Evolutionary conservation across 2,888 invertebrate genomes (phyloP), one percentile per base, ranked within the genome.

Genomic region (Andrena haemorrhoa): DNA sequence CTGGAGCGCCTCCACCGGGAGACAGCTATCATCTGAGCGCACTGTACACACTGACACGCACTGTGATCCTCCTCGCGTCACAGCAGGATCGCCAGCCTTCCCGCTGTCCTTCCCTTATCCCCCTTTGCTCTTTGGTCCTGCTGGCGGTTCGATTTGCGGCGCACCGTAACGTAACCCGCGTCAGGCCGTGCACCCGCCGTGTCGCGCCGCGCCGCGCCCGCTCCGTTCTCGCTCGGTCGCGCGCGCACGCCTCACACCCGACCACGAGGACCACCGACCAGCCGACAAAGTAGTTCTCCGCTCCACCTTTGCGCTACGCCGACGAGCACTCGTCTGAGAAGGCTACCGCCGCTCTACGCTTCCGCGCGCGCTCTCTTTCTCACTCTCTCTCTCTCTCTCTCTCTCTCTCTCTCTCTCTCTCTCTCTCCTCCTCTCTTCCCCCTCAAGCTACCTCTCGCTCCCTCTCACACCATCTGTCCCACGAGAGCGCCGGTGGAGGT

Each of bases 1-100:
- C 79, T 69, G 85, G 69, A 89, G 89, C 84, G 82, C 80, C 83
- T 83, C 82, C 84, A 84, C 79, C 81, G 93, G 93, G 92, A 92
- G 92, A 92, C 90, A 86, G 83, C 90, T 89, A 88, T 85, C 91
- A 91, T 90, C 91, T 89, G 90, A 90, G 92, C 93, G 74, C 75
- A 74, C 81, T 83, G 49, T 60, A 74, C 72, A 12, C 70, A 71
- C 47, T 35, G 49, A 20, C 63, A 23, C 51, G 41, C 72, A 78
- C 79, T 56, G 47, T 58, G 69, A 75, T 35, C 51, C 64, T 51
- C 49, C 56, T 61, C 49, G 41, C 58, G 71, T 23, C n/a, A 41
- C 41, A 41, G 12, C 41, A 41, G 41, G 41, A 41, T 20, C 20
- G 31, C 56, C 56, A 12, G 63, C 63, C 53, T 75, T 63, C 31